These are phyloP conservation scores for Mylabris phalerata DNA, from an alignment of 1,140 invertebrate species.

Conservation along the genomic window DNA sequence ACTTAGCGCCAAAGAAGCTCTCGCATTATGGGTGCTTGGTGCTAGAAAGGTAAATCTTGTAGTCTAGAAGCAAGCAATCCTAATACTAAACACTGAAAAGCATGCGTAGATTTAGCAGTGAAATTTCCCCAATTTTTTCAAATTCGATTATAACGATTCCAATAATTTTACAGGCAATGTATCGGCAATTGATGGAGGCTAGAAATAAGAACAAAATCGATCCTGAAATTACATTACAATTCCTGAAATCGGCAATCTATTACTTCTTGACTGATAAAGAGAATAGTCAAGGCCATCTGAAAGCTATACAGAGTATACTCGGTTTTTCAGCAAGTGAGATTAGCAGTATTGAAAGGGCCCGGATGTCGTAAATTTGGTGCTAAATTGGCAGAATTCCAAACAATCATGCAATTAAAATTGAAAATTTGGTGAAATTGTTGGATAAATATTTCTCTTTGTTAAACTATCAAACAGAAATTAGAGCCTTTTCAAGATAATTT, in stretches of 20 bases:
- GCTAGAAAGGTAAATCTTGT: slow-evolving; percentile 65
- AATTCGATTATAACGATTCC: neutral
- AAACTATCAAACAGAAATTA: no score
- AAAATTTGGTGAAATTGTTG: neutral
- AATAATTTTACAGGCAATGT: slow-evolving; percentile 63
- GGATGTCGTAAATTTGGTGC: slow-evolving; percentile 34
- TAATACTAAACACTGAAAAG: slow-evolving; percentile 3
- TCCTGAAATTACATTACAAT: slow-evolving; percentile 79
- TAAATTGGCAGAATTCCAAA: slow-evolving; percentile 3
- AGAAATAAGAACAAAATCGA: slow-evolving; percentile 63
- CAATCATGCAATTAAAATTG: neutral
- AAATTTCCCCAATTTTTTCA: neutral
- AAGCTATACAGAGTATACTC: slow-evolving; percentile 79
- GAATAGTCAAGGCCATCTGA: slow-evolving; percentile 74
- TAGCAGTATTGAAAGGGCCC: slow-evolving; percentile 62
- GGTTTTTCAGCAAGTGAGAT: slow-evolving; percentile 71
- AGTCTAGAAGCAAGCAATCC: neutral
- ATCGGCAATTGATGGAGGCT: slow-evolving; percentile 68
- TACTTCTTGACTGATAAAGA: slow-evolving; percentile 83
- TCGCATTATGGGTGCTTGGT: slow-evolving; percentile 83
- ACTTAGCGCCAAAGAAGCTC: slow-evolving; percentile 82
- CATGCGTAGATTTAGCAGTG: slow-evolving; percentile 2
- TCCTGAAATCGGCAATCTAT: slow-evolving; percentile 84
- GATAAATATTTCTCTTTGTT: no score
- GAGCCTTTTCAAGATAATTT: no score